phyloP scores from a whole-genome alignment of 2,888 invertebrate genomes.

The Polylopha cassiicola region DNA sequence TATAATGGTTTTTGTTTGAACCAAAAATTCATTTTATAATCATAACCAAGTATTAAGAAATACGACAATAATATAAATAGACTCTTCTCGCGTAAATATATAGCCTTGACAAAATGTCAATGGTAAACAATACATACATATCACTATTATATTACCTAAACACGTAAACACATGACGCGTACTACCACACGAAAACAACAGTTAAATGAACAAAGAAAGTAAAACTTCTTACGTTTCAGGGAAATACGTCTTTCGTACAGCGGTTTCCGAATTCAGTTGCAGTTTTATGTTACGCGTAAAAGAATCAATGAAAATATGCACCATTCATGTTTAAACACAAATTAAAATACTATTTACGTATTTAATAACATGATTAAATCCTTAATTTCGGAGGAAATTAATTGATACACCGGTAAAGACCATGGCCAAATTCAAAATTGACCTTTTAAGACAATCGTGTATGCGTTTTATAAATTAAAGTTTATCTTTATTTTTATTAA shows the following conservation, averaged over 20 bases:
- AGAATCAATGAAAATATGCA: slow-evolving; percentile 40
- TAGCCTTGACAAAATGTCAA: slow-evolving; percentile 19
- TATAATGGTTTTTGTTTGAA: no score
- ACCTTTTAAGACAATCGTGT: slow-evolving; percentile 27
- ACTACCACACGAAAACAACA: slow-evolving; percentile 2
- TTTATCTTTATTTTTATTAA: slow-evolving; percentile 8
- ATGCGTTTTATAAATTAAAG: slow-evolving; percentile 15
- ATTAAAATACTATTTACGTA: slow-evolving; percentile 32
- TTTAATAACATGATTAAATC: slow-evolving; percentile 34
- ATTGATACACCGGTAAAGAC: slow-evolving; percentile 48
- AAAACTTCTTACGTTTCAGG: slow-evolving; percentile 21
- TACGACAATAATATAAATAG: no score
- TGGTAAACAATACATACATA: slow-evolving; percentile 15
- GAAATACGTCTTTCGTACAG: slow-evolving; percentile 17
- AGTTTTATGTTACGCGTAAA: slow-evolving; percentile 25
- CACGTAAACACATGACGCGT: slow-evolving; percentile 12
- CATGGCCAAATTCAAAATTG: slow-evolving; percentile 41
- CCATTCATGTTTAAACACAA: slow-evolving; percentile 33
- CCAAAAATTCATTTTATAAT: no score
- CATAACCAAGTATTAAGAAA: no score
- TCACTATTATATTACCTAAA: neutral
- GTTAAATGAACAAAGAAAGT: slow-evolving; percentile 24
- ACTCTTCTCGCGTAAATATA: slow-evolving; percentile 2
- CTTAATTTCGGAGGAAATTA: slow-evolving; percentile 23
- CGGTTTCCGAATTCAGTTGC: slow-evolving; percentile 7